Base-by-base conservation (phyloP, 64 coral and sea anemone genomes). In the Platygyra sinensis region DNA sequence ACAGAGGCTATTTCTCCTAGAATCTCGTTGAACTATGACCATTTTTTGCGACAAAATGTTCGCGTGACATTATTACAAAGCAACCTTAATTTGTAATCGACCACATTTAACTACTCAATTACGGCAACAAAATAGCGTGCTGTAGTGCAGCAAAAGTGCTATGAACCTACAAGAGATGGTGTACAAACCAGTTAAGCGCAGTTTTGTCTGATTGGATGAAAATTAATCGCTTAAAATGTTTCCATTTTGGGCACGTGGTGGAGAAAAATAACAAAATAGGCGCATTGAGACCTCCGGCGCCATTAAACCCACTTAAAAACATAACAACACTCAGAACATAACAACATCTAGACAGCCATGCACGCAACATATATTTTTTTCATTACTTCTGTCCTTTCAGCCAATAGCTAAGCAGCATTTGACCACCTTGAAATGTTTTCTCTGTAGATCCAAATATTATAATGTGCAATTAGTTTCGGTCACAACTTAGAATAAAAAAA, bases 271-370 rank as follows among this genome's bases (percentile, higher is more conserved):
- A 85, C 62, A 71, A 62, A 63, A 83, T 83, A 9, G 31, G 10
- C 30, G 12, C 22, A 65, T 31, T 8, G 20, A 65, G 46, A 31
- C 81, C 24, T 71, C 20, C 2, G 22, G 81, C 80, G 81, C 81
- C 81, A 71, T 51, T 18, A 38, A 46, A n/a, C 60, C 31, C 57
- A 64, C 59, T 62, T 62, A 60, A 61, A 80, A 60, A 80, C 52
- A 80, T 80, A 80, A 83, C 61, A 83, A 83, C 61, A 39, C 80
- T 71, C 22, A 85, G 20, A 20, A 85, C 19, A 64, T 5, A 13
- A 29, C 30, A 69, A 63, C 36, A 52, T 85, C 16, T 85, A 14
- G 18, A 20, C 10, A 10, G 63, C 32, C 11, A 46, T 39, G 81
- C 81, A 85, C 62, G 81, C 81, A 85, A 85, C 25, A 69, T 29